These are phyloP conservation scores for Poeciliopsis turneri DNA, from an alignment of 2,797 vertebrate genomes.

Conservation along the genomic window DNA sequence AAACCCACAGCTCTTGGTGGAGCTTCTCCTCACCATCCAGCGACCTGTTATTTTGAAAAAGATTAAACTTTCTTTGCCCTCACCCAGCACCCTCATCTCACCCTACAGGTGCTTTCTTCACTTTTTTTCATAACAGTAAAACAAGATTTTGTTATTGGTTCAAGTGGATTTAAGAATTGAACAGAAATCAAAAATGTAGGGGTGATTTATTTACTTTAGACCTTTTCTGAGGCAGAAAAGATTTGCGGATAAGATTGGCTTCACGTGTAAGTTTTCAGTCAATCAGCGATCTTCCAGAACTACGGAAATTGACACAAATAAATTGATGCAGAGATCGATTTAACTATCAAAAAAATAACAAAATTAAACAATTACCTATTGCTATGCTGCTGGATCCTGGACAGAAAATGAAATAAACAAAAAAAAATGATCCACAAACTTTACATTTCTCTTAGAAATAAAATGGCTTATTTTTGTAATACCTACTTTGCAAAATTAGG, in stretches of 20 bases:
- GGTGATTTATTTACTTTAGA: too few species aligned
- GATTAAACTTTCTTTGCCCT: rapidly evolving
- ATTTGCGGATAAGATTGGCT: too few species aligned
- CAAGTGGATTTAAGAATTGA: neutral
- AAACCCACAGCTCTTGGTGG: conserved; percentile 59
- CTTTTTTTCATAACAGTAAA: neutral
- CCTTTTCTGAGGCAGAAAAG: too few species aligned
- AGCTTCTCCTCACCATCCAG: conserved; percentile 68
- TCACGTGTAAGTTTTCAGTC: too few species aligned
- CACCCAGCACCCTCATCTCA: conserved; percentile 39
- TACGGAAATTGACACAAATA: too few species aligned
- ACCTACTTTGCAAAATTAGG: neutral
- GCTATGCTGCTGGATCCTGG: too few species aligned
- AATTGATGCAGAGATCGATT: too few species aligned
- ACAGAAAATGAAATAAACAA: too few species aligned
- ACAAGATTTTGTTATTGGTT: neutral
- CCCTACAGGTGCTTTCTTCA: conserved; percentile 67
- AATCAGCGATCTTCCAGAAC: too few species aligned
- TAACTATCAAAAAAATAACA: too few species aligned
- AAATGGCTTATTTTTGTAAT: neutral
- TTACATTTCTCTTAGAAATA: neutral
- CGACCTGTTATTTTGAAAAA: conserved; percentile 41
- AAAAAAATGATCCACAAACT: too few species aligned
- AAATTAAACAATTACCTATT: too few species aligned
- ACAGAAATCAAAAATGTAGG: neutral